These are phyloP conservation scores for Azorinus chamasolen DNA, from an alignment of 2,888 invertebrate species.

Conservation along the genomic window DNA sequence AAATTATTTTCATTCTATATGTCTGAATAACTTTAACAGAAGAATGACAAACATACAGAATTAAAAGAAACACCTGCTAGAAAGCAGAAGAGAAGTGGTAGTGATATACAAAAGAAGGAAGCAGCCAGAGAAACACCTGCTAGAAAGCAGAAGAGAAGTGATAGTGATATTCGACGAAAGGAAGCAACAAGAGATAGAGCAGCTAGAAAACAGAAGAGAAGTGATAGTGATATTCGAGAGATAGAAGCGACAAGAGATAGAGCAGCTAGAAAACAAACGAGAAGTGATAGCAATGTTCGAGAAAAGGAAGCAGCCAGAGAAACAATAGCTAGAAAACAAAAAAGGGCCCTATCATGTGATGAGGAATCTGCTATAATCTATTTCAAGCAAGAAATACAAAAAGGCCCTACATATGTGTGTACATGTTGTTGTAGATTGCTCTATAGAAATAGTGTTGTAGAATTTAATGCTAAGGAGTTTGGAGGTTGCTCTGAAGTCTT, in stretches of 20 bases:
- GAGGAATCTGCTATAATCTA: not conserved
- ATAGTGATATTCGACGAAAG: slow-evolving; percentile 1
- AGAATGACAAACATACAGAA: too few relatives aligned
- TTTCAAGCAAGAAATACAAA: not conserved
- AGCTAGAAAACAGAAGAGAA: too few relatives aligned
- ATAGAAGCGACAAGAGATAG: slow-evolving; percentile 3
- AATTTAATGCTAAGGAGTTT: too few relatives aligned
- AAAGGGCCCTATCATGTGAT: slow-evolving; percentile 6
- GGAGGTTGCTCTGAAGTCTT: too few relatives aligned
- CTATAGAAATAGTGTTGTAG: not conserved
- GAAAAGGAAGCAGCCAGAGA: slow-evolving; percentile 9
- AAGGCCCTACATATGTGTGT: not conserved
- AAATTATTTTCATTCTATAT: too few relatives aligned
- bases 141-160: too few relatives aligned
- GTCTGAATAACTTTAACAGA: too few relatives aligned
- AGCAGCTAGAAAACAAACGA: not conserved
- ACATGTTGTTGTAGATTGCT: not conserved
- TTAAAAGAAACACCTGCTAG: slow-evolving; percentile 4
- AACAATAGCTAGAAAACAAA: slow-evolving; percentile 1
- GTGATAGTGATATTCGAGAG: too few relatives aligned
- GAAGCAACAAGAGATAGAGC: slow-evolving; percentile 4
- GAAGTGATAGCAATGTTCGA: slow-evolving; percentile 3
- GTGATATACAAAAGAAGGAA: slow-evolving; percentile 7
- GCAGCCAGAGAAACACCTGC: too few relatives aligned
- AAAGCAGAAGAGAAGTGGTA: slow-evolving; percentile 1